Conservation (phyloP, 2,113 vertebrate genomes). For the Bucco capensis region DNA sequence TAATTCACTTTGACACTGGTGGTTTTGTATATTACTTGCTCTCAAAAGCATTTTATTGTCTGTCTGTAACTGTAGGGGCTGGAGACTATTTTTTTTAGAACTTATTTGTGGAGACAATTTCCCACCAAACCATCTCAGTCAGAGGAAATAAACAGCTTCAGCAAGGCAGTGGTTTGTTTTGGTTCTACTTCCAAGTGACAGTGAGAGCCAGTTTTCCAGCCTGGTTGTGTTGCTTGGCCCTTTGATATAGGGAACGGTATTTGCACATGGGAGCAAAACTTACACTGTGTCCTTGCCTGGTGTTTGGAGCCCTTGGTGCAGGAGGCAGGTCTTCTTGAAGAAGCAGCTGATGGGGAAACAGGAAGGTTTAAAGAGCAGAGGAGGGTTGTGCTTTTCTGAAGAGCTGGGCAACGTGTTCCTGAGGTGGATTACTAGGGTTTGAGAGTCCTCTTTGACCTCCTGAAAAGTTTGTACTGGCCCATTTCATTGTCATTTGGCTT, state of each 20-base stretch:
- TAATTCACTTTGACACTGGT: not conserved
- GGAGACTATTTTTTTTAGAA: not conserved
- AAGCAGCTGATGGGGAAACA: not conserved
- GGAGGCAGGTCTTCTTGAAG: not conserved
- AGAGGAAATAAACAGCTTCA: not conserved
- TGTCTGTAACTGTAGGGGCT: constrained; percentile 3
- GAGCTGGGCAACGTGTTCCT: not conserved
- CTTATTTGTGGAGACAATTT: not conserved
- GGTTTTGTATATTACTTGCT: not conserved
- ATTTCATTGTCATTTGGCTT: not conserved
- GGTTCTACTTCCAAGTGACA: not conserved
- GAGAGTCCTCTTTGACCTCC: not conserved
- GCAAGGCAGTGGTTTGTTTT: not conserved
- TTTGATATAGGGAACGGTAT: not conserved
- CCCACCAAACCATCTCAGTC: not conserved
- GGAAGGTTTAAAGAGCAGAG: not conserved
- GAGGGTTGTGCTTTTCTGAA: not conserved
- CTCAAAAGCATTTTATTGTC: not conserved
- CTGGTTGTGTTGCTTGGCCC: not conserved
- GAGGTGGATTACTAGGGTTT: not conserved
- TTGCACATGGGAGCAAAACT: not conserved
- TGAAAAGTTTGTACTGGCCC: not conserved
- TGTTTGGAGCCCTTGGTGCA: not conserved
- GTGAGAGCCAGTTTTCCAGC: not conserved
- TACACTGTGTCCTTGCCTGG: not conserved